Evolutionary conservation across 2,888 invertebrate genomes (phyloP).

Genomic region (Meiosimyza decipiens): DNA sequence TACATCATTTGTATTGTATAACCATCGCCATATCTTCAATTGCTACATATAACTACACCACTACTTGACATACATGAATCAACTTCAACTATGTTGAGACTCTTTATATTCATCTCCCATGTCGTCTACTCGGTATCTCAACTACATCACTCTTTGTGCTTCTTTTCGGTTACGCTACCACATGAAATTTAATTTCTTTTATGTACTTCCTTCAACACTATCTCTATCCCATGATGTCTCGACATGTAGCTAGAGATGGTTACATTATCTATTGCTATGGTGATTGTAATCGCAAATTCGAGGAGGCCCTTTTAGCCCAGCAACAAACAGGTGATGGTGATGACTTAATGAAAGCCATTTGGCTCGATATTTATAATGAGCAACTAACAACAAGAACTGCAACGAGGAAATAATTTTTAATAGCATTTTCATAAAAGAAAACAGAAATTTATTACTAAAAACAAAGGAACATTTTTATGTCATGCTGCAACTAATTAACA

Average conservation of each 20-base stretch:
- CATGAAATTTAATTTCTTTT: background rate
- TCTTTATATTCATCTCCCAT: background rate
- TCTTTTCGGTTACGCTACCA: slow-evolving; percentile 26
- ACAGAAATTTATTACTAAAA: slow-evolving; percentile 13
- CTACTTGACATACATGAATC: background rate
- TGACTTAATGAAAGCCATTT: slow-evolving; percentile 68
- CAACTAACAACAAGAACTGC: slow-evolving; percentile 57
- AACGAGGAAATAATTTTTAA: slow-evolving; percentile 26
- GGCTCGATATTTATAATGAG: slow-evolving; percentile 68
- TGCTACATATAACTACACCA: background rate
- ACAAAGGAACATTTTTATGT: slow-evolving; percentile 1
- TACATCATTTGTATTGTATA: too few relatives aligned
- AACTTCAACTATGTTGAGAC: background rate
- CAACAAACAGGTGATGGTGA: slow-evolving; percentile 68
- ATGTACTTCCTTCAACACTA: background rate
- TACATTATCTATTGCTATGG: slow-evolving; percentile 68
- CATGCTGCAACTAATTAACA: slow-evolving; percentile 17
- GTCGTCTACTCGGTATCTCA: too few relatives aligned
- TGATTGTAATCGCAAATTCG: slow-evolving; percentile 67
- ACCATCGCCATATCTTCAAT: too few relatives aligned
- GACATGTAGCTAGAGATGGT: slow-evolving; percentile 64
- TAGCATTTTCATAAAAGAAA: background rate
- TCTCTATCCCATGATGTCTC: background rate
- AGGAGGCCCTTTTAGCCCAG: slow-evolving; percentile 66
- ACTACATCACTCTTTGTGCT: background rate